Conservation (phyloP, 1,140 invertebrate species). For the Dendrolimus punctatus region DNA sequence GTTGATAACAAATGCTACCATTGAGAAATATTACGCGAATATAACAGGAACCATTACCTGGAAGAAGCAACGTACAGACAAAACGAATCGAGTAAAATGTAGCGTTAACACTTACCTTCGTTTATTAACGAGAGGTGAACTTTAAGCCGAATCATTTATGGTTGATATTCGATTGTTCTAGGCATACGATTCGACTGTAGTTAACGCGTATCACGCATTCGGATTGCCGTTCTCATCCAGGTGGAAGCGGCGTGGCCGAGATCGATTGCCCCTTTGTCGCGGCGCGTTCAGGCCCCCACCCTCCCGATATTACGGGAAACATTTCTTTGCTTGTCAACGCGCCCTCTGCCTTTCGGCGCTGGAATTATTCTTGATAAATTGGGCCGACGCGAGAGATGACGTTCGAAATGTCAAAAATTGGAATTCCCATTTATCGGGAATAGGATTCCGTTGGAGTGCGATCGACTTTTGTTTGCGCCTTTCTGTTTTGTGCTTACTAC, state of each 20-base stretch:
- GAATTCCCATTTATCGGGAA: no score
- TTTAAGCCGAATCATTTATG: slow-evolving; percentile 4
- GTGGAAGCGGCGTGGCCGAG: slow-evolving; percentile 22
- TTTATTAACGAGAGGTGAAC: slow-evolving; percentile 8
- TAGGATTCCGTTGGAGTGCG: no score
- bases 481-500: no score
- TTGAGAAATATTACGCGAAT: slow-evolving; percentile 50
- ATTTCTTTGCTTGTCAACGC: slow-evolving; percentile 29
- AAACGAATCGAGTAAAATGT: slow-evolving; percentile 37
- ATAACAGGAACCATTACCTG: slow-evolving; percentile 39
- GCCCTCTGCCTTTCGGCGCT: slow-evolving; percentile 14
- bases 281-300: slow-evolving; percentile 7
- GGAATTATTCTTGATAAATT: slow-evolving; percentile 27
- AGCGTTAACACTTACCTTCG: slow-evolving; percentile 9
- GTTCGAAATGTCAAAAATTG: neutral
- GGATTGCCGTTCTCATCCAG: slow-evolving; percentile 30
- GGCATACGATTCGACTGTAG: slow-evolving; percentile 18
- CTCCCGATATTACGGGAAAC: slow-evolving; percentile 25
- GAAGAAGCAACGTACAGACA: slow-evolving; percentile 30
- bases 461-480: no score
- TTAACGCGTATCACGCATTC: slow-evolving; percentile 38
- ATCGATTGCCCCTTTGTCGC: slow-evolving; percentile 38
- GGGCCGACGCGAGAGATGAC: slow-evolving; percentile 5
- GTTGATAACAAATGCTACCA: slow-evolving; percentile 47
- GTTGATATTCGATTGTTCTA: slow-evolving; percentile 9